Evolutionary conservation across 92 coral and sea anemone species (phyloP).

Genomic region (Actinernus sp.): DNA sequence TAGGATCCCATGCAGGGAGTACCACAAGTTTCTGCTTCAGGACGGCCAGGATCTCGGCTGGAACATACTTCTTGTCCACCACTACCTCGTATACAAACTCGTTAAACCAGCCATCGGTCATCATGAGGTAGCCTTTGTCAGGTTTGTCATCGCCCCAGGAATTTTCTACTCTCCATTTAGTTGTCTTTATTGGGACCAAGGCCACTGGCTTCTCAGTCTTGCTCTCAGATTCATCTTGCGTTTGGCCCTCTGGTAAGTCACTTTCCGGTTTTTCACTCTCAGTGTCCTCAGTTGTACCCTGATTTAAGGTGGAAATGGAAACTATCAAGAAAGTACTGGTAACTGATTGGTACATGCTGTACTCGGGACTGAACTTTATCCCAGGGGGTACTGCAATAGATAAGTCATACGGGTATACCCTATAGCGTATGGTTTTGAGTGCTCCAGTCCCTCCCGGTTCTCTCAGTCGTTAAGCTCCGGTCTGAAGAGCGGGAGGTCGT

Average conservation of each 20-base stretch:
- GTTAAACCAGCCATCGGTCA: conserved; percentile 96
- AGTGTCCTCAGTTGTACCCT: conserved; percentile 9
- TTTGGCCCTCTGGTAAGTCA: too few species aligned
- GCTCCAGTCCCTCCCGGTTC: too few species aligned
- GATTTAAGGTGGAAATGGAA: not conserved
- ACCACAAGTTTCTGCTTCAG: conserved; percentile 74
- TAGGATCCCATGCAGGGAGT: conserved; percentile 98
- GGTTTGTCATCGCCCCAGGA: conserved; percentile 99
- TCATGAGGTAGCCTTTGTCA: conserved; percentile 93
- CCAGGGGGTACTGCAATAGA: too few species aligned
- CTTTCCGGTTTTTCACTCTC: conserved; percentile 32
- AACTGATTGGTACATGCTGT: too few species aligned
- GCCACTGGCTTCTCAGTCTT: conserved; percentile 33
- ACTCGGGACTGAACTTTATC: too few species aligned
- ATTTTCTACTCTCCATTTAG: conserved; percentile 98
- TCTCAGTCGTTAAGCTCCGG: too few species aligned
- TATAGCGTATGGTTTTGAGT: too few species aligned
- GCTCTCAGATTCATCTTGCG: too few species aligned
- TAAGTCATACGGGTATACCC: too few species aligned
- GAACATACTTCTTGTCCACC: conserved; percentile 92
- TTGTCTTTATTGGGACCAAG: conserved; percentile 74
- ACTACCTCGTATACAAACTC: conserved; percentile 97
- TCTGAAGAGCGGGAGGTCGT: too few species aligned
- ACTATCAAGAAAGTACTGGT: too few species aligned
- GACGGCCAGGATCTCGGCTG: conserved; percentile 79